Base-by-base conservation (phyloP, 2,797 vertebrate genomes). In the Chaetodon trifasciatus region DNA sequence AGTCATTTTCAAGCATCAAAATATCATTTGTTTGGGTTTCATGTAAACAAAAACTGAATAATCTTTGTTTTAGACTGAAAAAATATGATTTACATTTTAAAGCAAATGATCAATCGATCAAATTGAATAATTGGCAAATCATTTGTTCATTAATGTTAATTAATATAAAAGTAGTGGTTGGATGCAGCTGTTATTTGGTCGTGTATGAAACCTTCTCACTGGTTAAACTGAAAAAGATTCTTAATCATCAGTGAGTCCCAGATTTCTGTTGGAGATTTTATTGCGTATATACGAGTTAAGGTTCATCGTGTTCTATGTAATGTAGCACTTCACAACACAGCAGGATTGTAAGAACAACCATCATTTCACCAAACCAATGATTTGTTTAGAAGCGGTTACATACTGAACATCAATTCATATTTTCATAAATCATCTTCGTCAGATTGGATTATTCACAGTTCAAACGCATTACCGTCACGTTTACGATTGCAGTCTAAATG, bases 281-380 rank as follows among this genome's bases (percentile, higher is more conserved):
- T 93, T 94, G 91, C 88, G 68, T 89, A 86, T 64, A 86, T 88
- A 85, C 56, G 74, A 56, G 74, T 89, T 83, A 88, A 87, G 75
- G 84, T 87, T 82, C 52, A 73, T 80, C 21, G 83, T 90, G 77
- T 86, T 83, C 74, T 81, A 86, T 81, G 87, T 92, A 82, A 85
- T 57, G 83, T 70, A 85, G 84, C 88, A 92, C 89, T 88, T 89
- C 85, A 94, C 92, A 88, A 91, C 85, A 94, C 90, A 86, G 92
- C 76, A 86, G 88, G 86, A 91, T 85, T 85, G 83, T 87, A 88
- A 81, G 72, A 92, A 92, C 83, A 74, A 75, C 79, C 87, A 91
- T 86, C 84, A 84, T 87, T 83, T 87, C 84, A 93, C 90, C 79
- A 92, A 90, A 91, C 79, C 89, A 80, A 89, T 70, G 72, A 87